A percentile compares a stretch with the other conserved stretches of the same genome.
These are phyloP conservation scores for Choristoneura rosaceana DNA, from an alignment of 2,888 invertebrate genomes.

Conservation along the genomic window DNA sequence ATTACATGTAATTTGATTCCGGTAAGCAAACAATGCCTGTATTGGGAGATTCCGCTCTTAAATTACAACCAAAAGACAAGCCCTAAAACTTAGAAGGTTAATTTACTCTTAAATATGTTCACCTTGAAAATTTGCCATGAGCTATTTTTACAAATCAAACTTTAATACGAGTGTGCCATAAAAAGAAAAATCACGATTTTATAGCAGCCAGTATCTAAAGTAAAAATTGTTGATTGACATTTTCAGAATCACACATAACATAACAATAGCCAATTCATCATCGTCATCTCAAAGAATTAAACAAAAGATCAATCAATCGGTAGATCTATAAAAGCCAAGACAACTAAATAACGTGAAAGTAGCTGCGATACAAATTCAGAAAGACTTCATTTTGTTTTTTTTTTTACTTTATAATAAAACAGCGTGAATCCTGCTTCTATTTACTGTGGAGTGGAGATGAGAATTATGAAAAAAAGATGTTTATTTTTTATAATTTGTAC, in stretches of 20 bases:
- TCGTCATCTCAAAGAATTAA: constrained; percentile 49
- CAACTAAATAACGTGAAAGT: background rate
- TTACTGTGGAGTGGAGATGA: too few relatives aligned
- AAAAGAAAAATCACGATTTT: constrained; percentile 22
- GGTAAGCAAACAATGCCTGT: too few relatives aligned
- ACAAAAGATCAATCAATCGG: constrained; percentile 12
- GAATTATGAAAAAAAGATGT: too few relatives aligned
- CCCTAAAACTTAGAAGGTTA: too few relatives aligned
- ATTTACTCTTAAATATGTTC: too few relatives aligned
- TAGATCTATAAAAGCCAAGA: background rate
- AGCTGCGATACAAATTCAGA: background rate
- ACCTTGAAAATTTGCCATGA: too few relatives aligned
- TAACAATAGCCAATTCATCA: constrained; percentile 63
- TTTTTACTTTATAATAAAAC: too few relatives aligned
- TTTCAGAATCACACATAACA: constrained; percentile 54
- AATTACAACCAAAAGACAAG: too few relatives aligned
- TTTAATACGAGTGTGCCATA: constrained; percentile 18
- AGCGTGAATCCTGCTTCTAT: too few relatives aligned
- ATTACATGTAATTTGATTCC: too few relatives aligned
- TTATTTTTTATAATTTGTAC: too few relatives aligned
- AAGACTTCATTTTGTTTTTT: background rate
- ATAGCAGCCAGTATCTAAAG: constrained; percentile 31
- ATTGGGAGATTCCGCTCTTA: too few relatives aligned
- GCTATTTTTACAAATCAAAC: background rate
- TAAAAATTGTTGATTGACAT: constrained; percentile 54